Base-by-base conservation (phyloP, 1,140 invertebrate genomes). In the Orchesella cincta region DNA sequence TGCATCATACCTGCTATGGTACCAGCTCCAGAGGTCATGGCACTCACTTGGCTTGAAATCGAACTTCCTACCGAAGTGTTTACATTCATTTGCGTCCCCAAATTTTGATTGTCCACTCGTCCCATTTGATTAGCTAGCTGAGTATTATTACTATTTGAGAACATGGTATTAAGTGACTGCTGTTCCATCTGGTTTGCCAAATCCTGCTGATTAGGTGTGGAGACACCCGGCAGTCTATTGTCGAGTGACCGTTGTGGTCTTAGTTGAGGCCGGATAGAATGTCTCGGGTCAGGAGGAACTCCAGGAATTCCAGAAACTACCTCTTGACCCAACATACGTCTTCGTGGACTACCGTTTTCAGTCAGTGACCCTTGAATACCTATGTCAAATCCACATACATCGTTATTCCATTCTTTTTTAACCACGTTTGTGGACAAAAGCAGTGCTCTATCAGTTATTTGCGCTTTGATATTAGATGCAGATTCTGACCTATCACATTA, bases 241-340 rank as follows among this genome's bases (percentile, higher is more conserved):
- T 83, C 82, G 23, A 83, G 62, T 3, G 82, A 82, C 12, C 81
- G 74, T 75, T 83, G 82, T 26, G 81, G 77, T 80, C 78, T 46
- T 5, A 81, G 77, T 71, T 81, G 81, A 57, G 72, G 33, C 52
- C 29, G 70, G 29, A 28, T 34, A 8, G 36, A 8, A 1, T 35
- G 28, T 76, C 26, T 52, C 31, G 35, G 39, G 31, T 51, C 73
- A 73, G 64, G 28, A 28, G 46, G 54, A 1, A 20, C 74, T 8
- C 67, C 57, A 26, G 77, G 78, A 5, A n/a, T 3, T 8, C 67
- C 57, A 33, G 76, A 73, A 57, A 70, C 73, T 52, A 72, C 33
- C 26, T 81, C 80, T 29, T 76, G 80, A 1, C 79, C 81, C 54
- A 78, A 72, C 74, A 81, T 70, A 39, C 79, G 31, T 57, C 81